These are phyloP conservation scores for Hemibagrus guttatus DNA, from an alignment of 2,797 vertebrate genomes.

Conservation along the genomic window DNA sequence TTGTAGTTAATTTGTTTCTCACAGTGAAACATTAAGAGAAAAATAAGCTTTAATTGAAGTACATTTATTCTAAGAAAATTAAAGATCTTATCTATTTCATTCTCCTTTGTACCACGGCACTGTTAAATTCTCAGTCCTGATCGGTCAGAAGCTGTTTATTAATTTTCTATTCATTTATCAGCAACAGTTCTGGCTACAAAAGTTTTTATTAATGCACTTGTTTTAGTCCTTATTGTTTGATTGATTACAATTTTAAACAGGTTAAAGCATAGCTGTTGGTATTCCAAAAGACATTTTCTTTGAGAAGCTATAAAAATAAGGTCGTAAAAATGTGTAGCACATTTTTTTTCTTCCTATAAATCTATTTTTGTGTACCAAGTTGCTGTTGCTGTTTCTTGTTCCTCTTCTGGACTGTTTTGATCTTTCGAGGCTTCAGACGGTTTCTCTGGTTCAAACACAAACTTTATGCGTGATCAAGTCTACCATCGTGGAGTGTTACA, in stretches of 20 bases:
- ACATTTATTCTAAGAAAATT: neutral
- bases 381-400: neutral
- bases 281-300: neutral
- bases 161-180: neutral
- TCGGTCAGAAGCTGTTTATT: neutral
- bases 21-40: neutral
- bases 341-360: neutral
- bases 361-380: neutral
- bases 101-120: neutral
- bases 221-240: neutral
- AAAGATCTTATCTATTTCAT: neutral
- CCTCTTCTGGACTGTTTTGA: neutral
- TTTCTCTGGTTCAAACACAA: neutral
- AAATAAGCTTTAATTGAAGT: neutral
- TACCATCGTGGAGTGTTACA: neutral
- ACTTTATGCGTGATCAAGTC: neutral
- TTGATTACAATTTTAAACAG: neutral
- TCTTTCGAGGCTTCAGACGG: conserved; percentile 7
- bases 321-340: neutral
- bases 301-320: neutral
- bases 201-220: no score
- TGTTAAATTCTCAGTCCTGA: neutral
- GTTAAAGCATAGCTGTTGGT: neutral
- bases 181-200: neutral
- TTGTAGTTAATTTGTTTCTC: neutral